Base-by-base conservation (phyloP, 2,888 invertebrate species). In the Lydus trimaculatus region DNA sequence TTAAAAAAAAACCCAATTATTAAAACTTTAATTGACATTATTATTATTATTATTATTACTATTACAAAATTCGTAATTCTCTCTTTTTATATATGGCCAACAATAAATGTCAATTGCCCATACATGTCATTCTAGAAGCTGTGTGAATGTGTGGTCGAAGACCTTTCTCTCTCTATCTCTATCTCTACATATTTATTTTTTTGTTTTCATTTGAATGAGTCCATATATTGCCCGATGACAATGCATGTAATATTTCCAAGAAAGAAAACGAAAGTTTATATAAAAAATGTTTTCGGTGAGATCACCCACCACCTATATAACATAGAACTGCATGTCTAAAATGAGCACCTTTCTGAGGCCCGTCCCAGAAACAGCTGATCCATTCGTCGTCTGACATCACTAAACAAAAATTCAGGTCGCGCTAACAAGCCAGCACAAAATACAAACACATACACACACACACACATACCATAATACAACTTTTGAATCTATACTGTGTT, bases 301-400 rank as follows among this genome's bases (percentile, higher is more conserved):
- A 66, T 64, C 69, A 70, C 48, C 63, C n/a, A 43, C 43, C 11
- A 33, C 43, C 56, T 39, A 43, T 20, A 17, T 23, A 1, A 13
- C 48, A 17, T 13, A n/a, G 13, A 4, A n/a, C 2, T 5, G n/a
- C 4, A 15, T 33, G 2, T 15, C 36, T n/a, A 43, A 43, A 43
- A 43, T 0, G 13, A 61, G 66, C 69, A 70, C 69, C 69, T 70
- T 62, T 61, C 58, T 70, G 69, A 58, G 69, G 69, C 69, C 69
- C 66, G 64, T 58, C 66, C 69, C 69, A 70, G 64, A 70, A 70
- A 70, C 70, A 69, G 69, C 69, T 69, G 69, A 69, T 69, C 65
- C 11, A 15, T 62, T 25, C 43, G 66, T 39, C 58, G 66, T 56
- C 66, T 69, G 69, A 70, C 70, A 67, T 70, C 70, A 70, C 52